Base-by-base conservation (phyloP, 1,140 invertebrate species). In the Ptiloglossa arizonensis region DNA sequence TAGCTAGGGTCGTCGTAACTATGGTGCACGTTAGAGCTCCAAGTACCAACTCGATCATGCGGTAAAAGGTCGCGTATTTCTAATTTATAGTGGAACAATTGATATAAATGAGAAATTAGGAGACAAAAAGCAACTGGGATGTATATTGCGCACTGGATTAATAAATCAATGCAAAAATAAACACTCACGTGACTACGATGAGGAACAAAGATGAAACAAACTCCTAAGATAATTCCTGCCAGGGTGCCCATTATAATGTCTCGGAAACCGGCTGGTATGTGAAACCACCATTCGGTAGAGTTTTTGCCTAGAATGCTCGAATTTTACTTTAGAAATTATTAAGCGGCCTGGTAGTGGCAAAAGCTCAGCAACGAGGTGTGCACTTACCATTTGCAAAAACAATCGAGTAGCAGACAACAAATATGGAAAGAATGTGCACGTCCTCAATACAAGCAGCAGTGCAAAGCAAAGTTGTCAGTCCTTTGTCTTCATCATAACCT, bases 401-500 rank as follows among this genome's bases (percentile, higher is more conserved):
- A 50, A 86, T 56, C 3, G 90, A 83, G 63, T 80, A 91, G 38
- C 74, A 90, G 35, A 92, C 62, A 2, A 87, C 80, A 38, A 89
- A 92, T 0, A 92, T 11, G 4, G 89, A 88, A 11, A 91, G 74
- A 32, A 92, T 88, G 60, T 92, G 90, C 3, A 92, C 86, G 48
- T 87, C 86, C 22, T 92, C 91, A 48, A 92, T 89, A 0, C 89
- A 88, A 19, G 90, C 81, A 1, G 91, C 91, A 29, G 88, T 87
- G 56, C 86, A 89, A 6, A 92, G 75, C n/a, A 92, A 69, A 32
- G 86, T 87, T 2, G 90, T 83, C 0, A 92, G 87, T 38, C 87
- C 90, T 79, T 90, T 91, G 62, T 92, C 90, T 71, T 91, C 89
- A n/a, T 90, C 91, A 52, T 91, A 93, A 27, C 91, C 91, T 29